Percentiles rank a stretch among this genome's conserved stretches.
These are phyloP conservation scores for Anadara kagoshimensis DNA, from an alignment of 1,140 invertebrate species.

Conservation along the genomic window DNA sequence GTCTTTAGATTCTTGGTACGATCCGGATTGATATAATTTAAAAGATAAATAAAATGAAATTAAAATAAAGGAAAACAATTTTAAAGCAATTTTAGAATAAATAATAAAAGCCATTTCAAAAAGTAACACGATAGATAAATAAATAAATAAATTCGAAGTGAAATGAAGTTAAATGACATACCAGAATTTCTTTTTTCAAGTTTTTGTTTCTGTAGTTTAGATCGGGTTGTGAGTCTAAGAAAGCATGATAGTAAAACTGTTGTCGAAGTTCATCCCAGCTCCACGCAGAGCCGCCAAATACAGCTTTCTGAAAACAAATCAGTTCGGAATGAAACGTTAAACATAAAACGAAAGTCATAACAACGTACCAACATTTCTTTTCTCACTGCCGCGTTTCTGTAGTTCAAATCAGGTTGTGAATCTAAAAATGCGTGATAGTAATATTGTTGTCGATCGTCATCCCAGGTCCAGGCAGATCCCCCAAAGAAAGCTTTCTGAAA, in stretches of 20 bases:
- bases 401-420: conserved; percentile 86
- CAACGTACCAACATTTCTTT: conserved; percentile 77
- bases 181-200: conserved; percentile 79
- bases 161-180: too few species aligned
- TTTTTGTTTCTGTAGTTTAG: conserved; percentile 81
- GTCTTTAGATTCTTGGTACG: too few species aligned
- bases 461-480: conserved; percentile 83
- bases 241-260: conserved; percentile 87
- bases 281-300: conserved; percentile 84
- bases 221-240: conserved; percentile 83
- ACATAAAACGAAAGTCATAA: background rate
- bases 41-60: too few species aligned
- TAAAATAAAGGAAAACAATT: too few species aligned
- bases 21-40: too few species aligned
- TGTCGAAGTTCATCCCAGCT: conserved; percentile 78
- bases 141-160: too few species aligned
- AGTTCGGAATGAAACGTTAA: background rate
- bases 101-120: too few species aligned
- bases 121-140: too few species aligned
- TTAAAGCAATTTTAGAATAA: too few species aligned
- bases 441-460: conserved; percentile 80
- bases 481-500: conserved; percentile 74
- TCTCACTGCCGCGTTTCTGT: conserved; percentile 78
- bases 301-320: conserved; percentile 43
- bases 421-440: conserved; percentile 84